Conservation (phyloP, 2,113 vertebrate genomes). For the Planiliza haematocheilus region DNA sequence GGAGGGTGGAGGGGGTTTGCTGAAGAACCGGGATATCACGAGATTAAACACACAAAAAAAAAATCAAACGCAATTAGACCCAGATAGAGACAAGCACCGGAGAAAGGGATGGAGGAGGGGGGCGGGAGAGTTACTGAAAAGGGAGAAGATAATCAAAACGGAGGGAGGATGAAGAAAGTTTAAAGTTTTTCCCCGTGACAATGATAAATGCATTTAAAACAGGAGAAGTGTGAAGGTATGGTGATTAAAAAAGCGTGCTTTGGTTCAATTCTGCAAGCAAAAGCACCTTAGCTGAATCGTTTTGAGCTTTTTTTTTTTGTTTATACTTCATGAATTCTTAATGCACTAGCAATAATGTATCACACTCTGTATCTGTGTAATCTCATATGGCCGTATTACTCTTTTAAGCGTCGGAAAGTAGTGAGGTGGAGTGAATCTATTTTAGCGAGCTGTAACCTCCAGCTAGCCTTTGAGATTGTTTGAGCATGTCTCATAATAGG, state of each 20-base stretch:
- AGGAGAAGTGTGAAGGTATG: constrained; percentile 65
- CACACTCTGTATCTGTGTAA: constrained; percentile 71
- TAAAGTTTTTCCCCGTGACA: constrained; percentile 61
- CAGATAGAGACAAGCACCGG: constrained; percentile 61
- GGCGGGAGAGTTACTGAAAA: constrained; percentile 45
- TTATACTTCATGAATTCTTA: constrained; percentile 80
- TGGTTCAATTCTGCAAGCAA: constrained; percentile 70
- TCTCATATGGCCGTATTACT: constrained; percentile 71
- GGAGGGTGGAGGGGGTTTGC: constrained; percentile 27
- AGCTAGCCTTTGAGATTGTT: constrained; percentile 64
- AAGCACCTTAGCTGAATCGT: constrained; percentile 66
- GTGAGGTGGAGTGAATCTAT: constrained; percentile 56
- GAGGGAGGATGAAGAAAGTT: constrained; percentile 50
- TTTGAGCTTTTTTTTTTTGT: constrained; percentile 66
- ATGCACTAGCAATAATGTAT: constrained; percentile 76
- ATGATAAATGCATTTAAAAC: constrained; percentile 76
- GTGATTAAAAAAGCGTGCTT: constrained; percentile 73
- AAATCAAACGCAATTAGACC: constrained; percentile 81
- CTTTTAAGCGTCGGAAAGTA: constrained; percentile 57
- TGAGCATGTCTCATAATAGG: constrained; percentile 53
- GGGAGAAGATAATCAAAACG: constrained; percentile 53
- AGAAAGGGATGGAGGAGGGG: constrained; percentile 20
- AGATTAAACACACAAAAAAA: constrained; percentile 67
- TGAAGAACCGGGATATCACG: constrained; percentile 63
- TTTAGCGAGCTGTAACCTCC: constrained; percentile 64